Percentiles rank a stretch among this genome's conserved stretches.
Conservation (phyloP, 2,113 vertebrate genomes). For the Aptenodytes forsteri region DNA sequence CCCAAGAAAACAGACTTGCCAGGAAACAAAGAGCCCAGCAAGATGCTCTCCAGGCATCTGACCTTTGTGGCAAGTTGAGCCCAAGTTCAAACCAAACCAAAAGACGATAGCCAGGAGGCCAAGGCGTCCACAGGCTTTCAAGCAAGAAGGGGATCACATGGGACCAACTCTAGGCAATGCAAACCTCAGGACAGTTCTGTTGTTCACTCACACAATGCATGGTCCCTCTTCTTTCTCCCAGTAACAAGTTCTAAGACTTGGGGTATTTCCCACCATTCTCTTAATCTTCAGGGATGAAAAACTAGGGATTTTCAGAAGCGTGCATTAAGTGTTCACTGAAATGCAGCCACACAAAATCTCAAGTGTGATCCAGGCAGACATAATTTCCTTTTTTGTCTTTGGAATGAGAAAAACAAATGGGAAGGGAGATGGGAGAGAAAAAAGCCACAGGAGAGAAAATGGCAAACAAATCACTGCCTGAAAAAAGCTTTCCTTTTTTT, state of each 20-base stretch:
- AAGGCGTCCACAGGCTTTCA: not conserved
- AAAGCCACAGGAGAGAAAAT: not conserved
- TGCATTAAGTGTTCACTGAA: not conserved
- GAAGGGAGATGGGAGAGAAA: not conserved
- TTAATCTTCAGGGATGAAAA: not conserved
- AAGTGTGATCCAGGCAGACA: fast-evolving
- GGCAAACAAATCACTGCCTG: not conserved
- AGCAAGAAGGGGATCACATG: not conserved
- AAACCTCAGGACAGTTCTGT: not conserved
- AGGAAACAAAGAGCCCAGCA: not conserved
- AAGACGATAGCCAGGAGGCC: not conserved
- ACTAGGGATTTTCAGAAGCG: not conserved
- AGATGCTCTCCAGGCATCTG: not conserved
- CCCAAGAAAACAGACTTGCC: not conserved
- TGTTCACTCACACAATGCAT: not conserved
- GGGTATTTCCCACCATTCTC: not conserved
- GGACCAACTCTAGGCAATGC: not conserved
- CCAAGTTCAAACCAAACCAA: not conserved
- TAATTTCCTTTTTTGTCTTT: not conserved
- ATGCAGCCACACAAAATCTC: not conserved
- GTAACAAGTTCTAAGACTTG: not conserved
- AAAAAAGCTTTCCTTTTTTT: not conserved
- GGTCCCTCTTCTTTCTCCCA: not conserved
- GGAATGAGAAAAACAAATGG: not conserved
- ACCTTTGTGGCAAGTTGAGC: not conserved